Conservation (phyloP, 2,797 vertebrate species). For the Cyclopterus lumpus region DNA sequence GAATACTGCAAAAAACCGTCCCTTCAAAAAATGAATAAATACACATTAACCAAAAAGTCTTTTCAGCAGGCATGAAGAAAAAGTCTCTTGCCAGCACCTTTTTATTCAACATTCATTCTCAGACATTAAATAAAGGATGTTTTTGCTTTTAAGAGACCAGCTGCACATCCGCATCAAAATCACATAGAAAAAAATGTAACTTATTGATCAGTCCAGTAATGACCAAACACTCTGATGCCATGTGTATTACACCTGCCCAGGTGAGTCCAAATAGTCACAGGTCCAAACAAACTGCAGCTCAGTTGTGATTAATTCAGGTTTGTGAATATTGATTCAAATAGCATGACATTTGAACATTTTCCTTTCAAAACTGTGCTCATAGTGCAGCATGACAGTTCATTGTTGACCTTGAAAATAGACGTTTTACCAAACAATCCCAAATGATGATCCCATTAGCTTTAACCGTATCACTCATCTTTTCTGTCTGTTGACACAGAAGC, state of each 20-base stretch:
- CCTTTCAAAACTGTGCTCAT: background rate
- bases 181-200: background rate
- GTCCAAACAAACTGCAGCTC: background rate
- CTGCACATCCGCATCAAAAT: slow-evolving; percentile 21
- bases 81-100: background rate
- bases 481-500: background rate
- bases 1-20: background rate
- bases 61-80: slow-evolving; percentile 2
- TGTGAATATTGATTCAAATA: background rate
- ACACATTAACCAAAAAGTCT: slow-evolving; percentile 11
- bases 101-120: slow-evolving; percentile 2
- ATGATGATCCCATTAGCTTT: background rate
- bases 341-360: background rate
- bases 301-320: background rate
- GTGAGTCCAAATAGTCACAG: background rate
- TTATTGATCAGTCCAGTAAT: background rate
- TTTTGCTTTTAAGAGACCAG: slow-evolving; percentile 26
- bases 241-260: slow-evolving; percentile 6
- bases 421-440: background rate
- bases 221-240: background rate
- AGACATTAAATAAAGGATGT: background rate
- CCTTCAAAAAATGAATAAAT: slow-evolving; percentile 2
- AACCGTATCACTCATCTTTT: background rate
- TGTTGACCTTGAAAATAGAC: background rate
- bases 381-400: background rate